Evolutionary conservation across 2,113 vertebrate species (phyloP), one percentile per base, ranked within the genome.

Genomic region (Apaloderma vittatum): DNA sequence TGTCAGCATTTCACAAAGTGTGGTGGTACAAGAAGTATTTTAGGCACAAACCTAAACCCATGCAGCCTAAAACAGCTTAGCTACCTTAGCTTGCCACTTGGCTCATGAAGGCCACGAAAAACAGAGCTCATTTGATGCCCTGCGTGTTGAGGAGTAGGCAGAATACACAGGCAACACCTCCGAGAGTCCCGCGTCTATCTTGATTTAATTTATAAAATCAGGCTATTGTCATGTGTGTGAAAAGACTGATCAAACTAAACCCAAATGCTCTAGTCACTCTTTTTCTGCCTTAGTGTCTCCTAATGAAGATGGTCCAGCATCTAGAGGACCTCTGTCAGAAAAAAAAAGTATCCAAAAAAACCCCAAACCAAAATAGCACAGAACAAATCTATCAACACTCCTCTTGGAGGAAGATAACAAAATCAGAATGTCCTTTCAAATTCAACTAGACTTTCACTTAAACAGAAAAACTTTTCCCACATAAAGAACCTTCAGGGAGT

Each of bases 401-500:
- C 86, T 94, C 87, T 83, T 74, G 34, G n/a, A 71, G 65, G 82
- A 66, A 32, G 77, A 79, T 65, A 91, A 68, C 26, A 52, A 85
- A 83, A 73, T 79, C 49, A 77, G 57, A 57, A 22, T 61, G 93
- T 51, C 24, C 49, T 96, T 97, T 93, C 27, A 78, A 94, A 95
- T 97, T 82, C 85, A 96, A 36, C 92, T 91, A 81, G 24, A 75
- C 61, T 94, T 97, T 86, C 55, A 71, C 61, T 95, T 95, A 90
- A 97, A 97, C 84, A 94, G 92, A 96, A 97, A 96, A 97, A 92
- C 88, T 92, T 88, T 81, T 81, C 59, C 79, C 58, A 71, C 88
- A 97, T 91, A 65, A 96, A 95, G 70, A 94, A 96, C 67, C 90
- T 97, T 94, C 72, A 89, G 88, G 94, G 91, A 74, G 66, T 96